phyloP scores from a whole-genome alignment of 2,113 vertebrate genomes.

The Microcebus jonahi region DNA sequence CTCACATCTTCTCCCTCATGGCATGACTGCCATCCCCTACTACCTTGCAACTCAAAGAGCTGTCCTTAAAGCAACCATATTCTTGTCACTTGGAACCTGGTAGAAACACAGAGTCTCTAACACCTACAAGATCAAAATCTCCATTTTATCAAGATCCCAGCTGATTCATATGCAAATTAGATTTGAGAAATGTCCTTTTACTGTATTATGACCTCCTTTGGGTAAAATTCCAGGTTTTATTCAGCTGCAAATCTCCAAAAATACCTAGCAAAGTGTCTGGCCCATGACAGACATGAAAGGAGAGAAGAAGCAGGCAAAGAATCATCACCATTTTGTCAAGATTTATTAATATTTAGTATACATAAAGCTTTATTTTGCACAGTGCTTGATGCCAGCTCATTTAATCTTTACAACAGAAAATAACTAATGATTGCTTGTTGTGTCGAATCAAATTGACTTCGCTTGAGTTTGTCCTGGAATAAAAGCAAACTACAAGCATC shows the following conservation, averaged over 20 bases:
- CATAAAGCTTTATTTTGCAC: background rate
- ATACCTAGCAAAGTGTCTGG: background rate
- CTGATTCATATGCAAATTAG: background rate
- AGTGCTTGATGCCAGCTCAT: background rate
- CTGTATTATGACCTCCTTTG: background rate
- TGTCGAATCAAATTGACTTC: constrained; percentile 29
- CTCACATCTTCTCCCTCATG: background rate
- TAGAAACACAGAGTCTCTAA: background rate
- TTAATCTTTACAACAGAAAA: constrained; percentile 26
- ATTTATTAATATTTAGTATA: background rate
- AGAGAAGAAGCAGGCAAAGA: background rate
- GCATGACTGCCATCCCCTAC: fast-evolving
- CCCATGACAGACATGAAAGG: background rate
- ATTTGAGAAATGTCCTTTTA: background rate
- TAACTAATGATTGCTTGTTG: constrained; percentile 35
- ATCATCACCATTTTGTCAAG: background rate
- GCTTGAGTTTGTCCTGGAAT: background rate
- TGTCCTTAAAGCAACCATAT: background rate
- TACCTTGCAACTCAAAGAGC: background rate
- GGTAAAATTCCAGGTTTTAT: background rate
- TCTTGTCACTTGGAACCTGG: background rate
- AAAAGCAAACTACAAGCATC: background rate
- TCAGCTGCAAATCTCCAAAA: background rate
- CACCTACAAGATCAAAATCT: background rate
- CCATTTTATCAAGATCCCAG: background rate